phyloP scores from a whole-genome alignment of 1,140 invertebrate genomes.

The Zaprionus lachaisei region DNA sequence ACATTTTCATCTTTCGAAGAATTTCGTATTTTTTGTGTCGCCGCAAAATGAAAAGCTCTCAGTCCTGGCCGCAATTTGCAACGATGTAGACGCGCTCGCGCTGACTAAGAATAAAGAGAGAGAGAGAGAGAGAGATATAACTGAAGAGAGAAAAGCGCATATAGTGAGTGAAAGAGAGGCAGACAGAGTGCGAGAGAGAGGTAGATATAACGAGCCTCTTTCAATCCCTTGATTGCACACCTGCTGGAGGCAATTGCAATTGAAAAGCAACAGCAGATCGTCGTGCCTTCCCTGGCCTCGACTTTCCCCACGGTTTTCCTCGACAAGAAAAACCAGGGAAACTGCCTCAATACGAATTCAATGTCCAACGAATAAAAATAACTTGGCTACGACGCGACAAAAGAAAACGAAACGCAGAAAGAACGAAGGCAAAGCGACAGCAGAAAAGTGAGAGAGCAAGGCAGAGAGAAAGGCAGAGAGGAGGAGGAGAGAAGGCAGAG shows the following conservation, averaged over 20 bases:
- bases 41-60: constrained; percentile 78
- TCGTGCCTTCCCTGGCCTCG: not conserved
- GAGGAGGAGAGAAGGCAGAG: not conserved
- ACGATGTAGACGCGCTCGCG: constrained; percentile 78
- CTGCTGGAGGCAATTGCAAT: constrained; percentile 4
- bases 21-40: constrained; percentile 76
- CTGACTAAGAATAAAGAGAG: constrained; percentile 4
- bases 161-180: not conserved
- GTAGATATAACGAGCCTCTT: no score
- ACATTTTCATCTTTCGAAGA: constrained; percentile 80
- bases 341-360: constrained; percentile 66
- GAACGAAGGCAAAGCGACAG: constrained; percentile 1
- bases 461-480: constrained; percentile 12
- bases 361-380: constrained; percentile 82
- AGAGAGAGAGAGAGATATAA: not conserved
- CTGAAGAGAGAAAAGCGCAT: not conserved
- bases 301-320: not conserved
- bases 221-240: not conserved
- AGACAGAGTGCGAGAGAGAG: not conserved
- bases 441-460: constrained; percentile 16
- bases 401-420: constrained; percentile 57
- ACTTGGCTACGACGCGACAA: constrained; percentile 44
- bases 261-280: not conserved
- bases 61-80: constrained; percentile 84
- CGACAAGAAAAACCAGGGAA: not conserved